phyloP scores from a whole-genome alignment of 1,140 invertebrate genomes.

The Druon quercuslanigerum region DNA sequence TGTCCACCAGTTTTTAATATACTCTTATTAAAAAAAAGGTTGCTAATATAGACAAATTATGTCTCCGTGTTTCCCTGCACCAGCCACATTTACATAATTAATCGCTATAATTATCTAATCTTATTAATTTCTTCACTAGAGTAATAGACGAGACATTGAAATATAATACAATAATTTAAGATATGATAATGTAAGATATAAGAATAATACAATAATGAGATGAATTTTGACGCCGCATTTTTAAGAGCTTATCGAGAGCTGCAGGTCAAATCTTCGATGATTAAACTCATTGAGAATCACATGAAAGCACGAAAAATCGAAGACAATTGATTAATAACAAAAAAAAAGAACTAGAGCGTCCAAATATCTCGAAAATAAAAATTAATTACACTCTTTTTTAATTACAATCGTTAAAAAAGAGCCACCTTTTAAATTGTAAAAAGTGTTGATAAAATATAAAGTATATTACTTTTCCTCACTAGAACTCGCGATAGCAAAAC shows the following conservation, averaged over 20 bases:
- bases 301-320: background rate
- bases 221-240: background rate
- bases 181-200: too few relatives aligned
- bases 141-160: too few relatives aligned
- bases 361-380: background rate
- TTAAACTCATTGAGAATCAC: background rate
- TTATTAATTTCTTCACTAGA: too few relatives aligned
- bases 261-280: background rate
- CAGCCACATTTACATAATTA: constrained; percentile 42
- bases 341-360: background rate
- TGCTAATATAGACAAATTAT: background rate
- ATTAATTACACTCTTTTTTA: background rate
- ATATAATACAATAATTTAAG: too few relatives aligned
- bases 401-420: background rate
- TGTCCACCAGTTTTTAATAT: background rate
- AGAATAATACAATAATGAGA: background rate
- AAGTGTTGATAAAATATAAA: background rate
- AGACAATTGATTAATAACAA: background rate
- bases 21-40: background rate
- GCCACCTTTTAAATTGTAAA: background rate
- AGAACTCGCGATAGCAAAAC: constrained; percentile 11
- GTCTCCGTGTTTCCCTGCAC: constrained; percentile 42
- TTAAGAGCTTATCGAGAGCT: background rate
- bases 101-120: too few relatives aligned
- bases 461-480: constrained; percentile 4